Evolutionary conservation across 2,113 vertebrate genomes (phyloP).

Genomic region (Archocentrus centrarchus): DNA sequence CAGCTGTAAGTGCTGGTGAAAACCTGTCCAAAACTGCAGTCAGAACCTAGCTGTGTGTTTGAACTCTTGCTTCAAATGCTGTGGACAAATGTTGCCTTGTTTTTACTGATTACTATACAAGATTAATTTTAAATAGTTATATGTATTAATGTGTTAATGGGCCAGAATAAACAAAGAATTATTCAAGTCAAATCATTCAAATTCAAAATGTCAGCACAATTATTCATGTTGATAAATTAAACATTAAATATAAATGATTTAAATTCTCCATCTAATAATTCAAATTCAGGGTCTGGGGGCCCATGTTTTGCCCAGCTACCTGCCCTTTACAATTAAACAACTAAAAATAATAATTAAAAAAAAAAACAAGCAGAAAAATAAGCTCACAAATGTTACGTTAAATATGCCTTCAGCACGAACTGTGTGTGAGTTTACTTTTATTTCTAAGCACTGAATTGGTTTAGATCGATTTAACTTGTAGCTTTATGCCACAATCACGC

Average conservation of each 20-base stretch:
- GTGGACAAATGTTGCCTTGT: too few relatives aligned
- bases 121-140: background rate
- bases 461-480: constrained; percentile 8
- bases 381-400: background rate
- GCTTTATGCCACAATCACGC: background rate
- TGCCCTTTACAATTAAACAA: background rate
- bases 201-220: background rate
- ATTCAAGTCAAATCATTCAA: background rate
- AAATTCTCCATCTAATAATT: background rate
- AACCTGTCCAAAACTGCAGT: too few relatives aligned
- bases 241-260: background rate
- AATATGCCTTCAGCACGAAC: background rate
- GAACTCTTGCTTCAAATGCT: too few relatives aligned
- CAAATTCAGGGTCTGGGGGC: background rate
- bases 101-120: background rate
- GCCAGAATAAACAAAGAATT: background rate
- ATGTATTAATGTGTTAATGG: background rate
- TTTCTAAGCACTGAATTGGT: constrained; percentile 8
- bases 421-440: background rate
- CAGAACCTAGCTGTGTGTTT: too few relatives aligned
- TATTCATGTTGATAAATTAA: constrained; percentile 2
- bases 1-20: too few relatives aligned
- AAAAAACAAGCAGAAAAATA: background rate
- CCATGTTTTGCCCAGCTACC: background rate
- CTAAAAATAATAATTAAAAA: background rate